phyloP scores from a whole-genome alignment of 2,888 invertebrate genomes.

The Clusia tigrina region DNA sequence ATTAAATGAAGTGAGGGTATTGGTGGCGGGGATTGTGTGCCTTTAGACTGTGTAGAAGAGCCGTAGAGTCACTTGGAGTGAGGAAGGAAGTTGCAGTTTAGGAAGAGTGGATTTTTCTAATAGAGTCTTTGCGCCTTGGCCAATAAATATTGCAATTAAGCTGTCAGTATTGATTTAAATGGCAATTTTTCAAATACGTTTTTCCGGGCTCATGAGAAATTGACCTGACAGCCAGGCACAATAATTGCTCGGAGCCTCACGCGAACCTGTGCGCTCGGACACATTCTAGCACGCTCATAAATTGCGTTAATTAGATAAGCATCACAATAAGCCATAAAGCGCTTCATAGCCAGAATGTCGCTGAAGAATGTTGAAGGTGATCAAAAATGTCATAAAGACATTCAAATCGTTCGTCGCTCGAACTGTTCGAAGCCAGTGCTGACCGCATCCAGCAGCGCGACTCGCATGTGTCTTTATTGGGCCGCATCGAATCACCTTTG shows the following conservation, averaged over 20 bases:
- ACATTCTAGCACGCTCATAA: slow-evolving; percentile 38
- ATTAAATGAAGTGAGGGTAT: slow-evolving; percentile 38
- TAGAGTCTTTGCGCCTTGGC: too few relatives aligned
- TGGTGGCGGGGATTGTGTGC: too few relatives aligned
- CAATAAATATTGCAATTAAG: too few relatives aligned
- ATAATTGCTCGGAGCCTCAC: background rate
- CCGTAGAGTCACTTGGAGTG: too few relatives aligned
- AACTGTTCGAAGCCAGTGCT: background rate
- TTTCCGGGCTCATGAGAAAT: too few relatives aligned
- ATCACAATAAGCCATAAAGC: slow-evolving; percentile 31
- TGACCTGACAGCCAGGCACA: too few relatives aligned
- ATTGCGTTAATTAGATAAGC: slow-evolving; percentile 56
- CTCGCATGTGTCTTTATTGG: background rate
- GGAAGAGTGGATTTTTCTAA: too few relatives aligned
- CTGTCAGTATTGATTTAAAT: too few relatives aligned
- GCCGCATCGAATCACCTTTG: too few relatives aligned
- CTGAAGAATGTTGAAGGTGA: background rate
- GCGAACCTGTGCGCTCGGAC: background rate
- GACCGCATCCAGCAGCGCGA: background rate
- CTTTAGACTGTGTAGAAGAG: too few relatives aligned
- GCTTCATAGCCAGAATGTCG: slow-evolving; percentile 6
- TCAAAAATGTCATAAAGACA: slow-evolving; percentile 10
- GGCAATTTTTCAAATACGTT: too few relatives aligned
- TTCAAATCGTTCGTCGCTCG: background rate
- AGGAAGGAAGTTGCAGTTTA: slow-evolving; percentile 16